Conservation (phyloP, 23 tunicate species). For the Pegea sp. region DNA sequence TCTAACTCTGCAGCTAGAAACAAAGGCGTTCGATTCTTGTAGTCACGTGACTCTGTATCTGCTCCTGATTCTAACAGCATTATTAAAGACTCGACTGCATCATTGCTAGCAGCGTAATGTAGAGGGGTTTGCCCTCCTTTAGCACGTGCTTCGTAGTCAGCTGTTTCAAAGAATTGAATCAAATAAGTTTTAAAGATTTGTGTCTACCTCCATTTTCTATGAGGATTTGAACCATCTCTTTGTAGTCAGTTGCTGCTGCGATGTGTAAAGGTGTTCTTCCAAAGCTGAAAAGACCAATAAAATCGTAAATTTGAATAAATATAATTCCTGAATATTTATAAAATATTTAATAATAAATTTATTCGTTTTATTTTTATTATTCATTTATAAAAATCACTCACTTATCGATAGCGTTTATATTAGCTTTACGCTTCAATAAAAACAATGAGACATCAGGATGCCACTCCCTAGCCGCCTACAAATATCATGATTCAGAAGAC, state of each 20-base stretch:
- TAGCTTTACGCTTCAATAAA: slow-evolving; percentile 40
- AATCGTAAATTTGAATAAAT: neutral
- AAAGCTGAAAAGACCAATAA: slow-evolving; percentile 9
- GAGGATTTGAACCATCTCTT: slow-evolving; percentile 78
- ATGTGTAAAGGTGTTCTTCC: slow-evolving; percentile 76
- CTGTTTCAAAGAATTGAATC: slow-evolving; percentile 11
- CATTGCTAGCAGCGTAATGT: slow-evolving; percentile 86
- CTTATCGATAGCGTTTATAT: slow-evolving; percentile 46
- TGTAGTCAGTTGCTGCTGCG: slow-evolving; percentile 92
- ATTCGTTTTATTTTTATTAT: neutral
- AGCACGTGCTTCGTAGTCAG: slow-evolving; percentile 22
- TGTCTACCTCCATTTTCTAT: slow-evolving; percentile 40
- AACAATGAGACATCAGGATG: slow-evolving; percentile 65
- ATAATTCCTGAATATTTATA: neutral
- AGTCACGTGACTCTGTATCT: slow-evolving; percentile 51
- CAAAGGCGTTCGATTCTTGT: slow-evolving; percentile 45
- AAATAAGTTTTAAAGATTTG: neutral
- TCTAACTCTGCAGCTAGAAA: slow-evolving; percentile 88
- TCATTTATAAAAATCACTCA: slow-evolving; percentile 4
- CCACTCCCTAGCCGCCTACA: slow-evolving; percentile 75
- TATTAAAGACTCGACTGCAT: slow-evolving; percentile 57
- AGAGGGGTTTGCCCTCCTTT: slow-evolving; percentile 62
- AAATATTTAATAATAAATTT: neutral
- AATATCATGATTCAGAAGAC: neutral
- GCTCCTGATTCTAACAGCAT: slow-evolving; percentile 42